These are phyloP conservation scores for Chamaetylas fuelleborni DNA, from an alignment of 2,113 vertebrate genomes.

Conservation along the genomic window DNA sequence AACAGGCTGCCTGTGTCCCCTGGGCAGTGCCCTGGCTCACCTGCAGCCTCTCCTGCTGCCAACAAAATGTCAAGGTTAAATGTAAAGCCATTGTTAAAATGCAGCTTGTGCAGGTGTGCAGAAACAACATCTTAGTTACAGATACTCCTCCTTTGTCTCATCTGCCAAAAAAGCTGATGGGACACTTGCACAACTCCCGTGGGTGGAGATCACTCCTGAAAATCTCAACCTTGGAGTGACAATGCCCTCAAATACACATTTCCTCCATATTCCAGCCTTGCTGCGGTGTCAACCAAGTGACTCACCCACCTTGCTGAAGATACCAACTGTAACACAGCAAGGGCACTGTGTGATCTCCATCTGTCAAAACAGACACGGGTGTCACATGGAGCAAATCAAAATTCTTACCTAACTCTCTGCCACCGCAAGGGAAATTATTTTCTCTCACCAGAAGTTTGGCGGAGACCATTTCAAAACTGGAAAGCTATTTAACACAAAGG, in stretches of 20 bases:
- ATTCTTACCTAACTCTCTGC: neutral
- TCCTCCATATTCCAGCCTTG: neutral
- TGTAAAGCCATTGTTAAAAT: neutral
- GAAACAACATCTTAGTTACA: fast-evolving
- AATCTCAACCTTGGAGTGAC: neutral
- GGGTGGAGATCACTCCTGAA: neutral
- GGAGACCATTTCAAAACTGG: neutral
- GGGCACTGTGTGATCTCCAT: neutral
- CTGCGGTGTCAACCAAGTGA: fast-evolving
- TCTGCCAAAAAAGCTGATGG: neutral
- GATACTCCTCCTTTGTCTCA: neutral
- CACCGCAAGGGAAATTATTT: neutral
- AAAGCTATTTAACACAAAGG: neutral
- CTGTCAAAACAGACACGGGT: neutral
- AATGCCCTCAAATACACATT: neutral
- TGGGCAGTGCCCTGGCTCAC: fast-evolving
- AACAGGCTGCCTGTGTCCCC: fast-evolving
- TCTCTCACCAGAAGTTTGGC: neutral
- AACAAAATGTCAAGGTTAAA: neutral
- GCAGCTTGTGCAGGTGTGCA: neutral
- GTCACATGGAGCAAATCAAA: neutral
- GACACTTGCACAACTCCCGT: neutral
- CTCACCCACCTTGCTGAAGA: neutral
- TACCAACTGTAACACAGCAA: neutral
- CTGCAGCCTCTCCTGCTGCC: neutral